Evolutionary conservation across 1,140 invertebrate genomes (phyloP), one percentile per base, ranked within the genome.

Genomic region (Orius laevigatus): DNA sequence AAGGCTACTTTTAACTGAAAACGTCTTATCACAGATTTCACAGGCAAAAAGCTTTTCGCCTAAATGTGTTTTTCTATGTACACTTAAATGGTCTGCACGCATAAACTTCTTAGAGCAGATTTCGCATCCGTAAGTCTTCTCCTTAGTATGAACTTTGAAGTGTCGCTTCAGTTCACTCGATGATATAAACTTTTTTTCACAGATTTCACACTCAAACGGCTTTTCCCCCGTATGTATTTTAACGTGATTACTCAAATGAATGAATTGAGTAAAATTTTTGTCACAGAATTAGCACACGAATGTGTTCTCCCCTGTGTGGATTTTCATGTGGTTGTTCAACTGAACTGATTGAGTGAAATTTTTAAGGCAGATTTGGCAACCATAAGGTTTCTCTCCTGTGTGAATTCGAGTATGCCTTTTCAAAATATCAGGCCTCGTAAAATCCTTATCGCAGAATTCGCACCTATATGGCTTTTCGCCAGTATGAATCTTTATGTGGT

Each of bases 241-340:
- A 12, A 56, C 35, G 39, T 60, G 57, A 43, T 60, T 60, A 11
- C 59, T 58, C 5, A 58, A 54, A 35, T 56, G 42, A 46, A 53
- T 48, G 57, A 57, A 12, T 59, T 48, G 57, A 62, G 59, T 42
- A 63, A 67, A 8, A 62, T 59, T 31, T 62, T 61, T 12, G 5
- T 31, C 16, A 12, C 43, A 45, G 25, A 19, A 31, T 8, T 45
- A 3, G 63, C 67, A 62, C 3, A 39, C 46, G 34, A 53, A 60
- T 1, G 59, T 58, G 35, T 56, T 48, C 45, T 66, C 57, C 60
- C 67, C 66, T 62, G 67, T 60, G 50, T 61, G 59, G 18, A 56
- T 58, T 5, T 52, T 47, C 18, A 48, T 31, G 38, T 60, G 58
- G 25, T 25, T 25, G 25, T 8, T 25, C 8, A 25, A 25, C 25